Conservation (phyloP, 53 echinoderm and acorn worm species). For the Holothuria scabra region DNA sequence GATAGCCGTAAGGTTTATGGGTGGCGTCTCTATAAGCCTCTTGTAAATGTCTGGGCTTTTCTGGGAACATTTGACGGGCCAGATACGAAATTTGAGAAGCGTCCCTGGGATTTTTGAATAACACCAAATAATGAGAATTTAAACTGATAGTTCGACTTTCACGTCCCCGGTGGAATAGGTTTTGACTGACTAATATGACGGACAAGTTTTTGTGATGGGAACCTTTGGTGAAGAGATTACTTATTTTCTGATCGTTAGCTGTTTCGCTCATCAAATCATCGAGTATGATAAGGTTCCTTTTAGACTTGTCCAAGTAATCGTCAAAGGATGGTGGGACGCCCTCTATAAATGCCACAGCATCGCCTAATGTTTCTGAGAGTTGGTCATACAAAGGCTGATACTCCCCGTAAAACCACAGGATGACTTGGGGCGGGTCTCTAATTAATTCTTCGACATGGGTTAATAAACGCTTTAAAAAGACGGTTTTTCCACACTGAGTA, state of each 20-base stretch:
- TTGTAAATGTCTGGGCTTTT: conserved; percentile 60
- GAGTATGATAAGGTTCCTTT: conserved; percentile 63
- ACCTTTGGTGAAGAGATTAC: conserved; percentile 73
- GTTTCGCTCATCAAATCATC: conserved; percentile 77
- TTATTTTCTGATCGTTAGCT: conserved; percentile 54
- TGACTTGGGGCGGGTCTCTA: conserved; percentile 51
- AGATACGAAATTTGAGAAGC: too few species aligned
- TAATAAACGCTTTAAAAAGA: conserved; percentile 65
- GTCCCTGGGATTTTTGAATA: too few species aligned
- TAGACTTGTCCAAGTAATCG: conserved; percentile 48
- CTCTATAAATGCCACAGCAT: conserved; percentile 59
- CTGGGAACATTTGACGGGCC: too few species aligned
- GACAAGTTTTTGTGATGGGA: conserved; percentile 83
- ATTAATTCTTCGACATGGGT: conserved; percentile 48
- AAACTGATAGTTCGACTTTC: too few species aligned
- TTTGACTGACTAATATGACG: conserved; percentile 78
- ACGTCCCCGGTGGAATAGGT: too few species aligned
- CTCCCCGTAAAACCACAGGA: too few species aligned
- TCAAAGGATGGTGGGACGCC: too few species aligned
- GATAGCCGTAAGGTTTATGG: conserved; percentile 63
- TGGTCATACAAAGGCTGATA: too few species aligned
- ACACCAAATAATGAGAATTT: too few species aligned
- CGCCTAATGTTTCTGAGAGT: conserved; percentile 53
- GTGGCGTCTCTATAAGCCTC: conserved; percentile 73
- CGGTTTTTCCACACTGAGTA: conserved; percentile 72